Evolutionary conservation across 2,888 invertebrate genomes (phyloP), one percentile per base, ranked within the genome.

Genomic region (Norana najaformis): DNA sequence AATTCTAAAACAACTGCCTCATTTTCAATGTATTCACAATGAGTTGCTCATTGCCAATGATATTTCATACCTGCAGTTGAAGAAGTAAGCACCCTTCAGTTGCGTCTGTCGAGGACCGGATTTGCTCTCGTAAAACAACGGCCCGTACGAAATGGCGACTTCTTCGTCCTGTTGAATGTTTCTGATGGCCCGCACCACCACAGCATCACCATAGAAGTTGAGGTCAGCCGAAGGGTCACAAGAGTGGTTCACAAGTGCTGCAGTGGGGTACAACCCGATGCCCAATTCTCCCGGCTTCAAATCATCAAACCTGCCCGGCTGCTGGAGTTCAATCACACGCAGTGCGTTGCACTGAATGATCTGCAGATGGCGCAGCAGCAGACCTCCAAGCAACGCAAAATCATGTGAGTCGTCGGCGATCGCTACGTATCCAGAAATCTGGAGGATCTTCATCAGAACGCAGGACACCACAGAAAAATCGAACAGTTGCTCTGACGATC

Each of bases 231-330:
- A 97, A 13, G 97, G 97, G 92, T 97, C 96, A 94, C 98, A 98
- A 0, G 98, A 97, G 95, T 98, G 98, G 95, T 98, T 98, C 96
- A 98, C 97, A 95, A 98, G 96, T 93, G 97, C 97, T 0, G 97
- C 96, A 1, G 97, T 96, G 0, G 98, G 97, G 94, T 97, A 98
- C 93, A 98, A 97, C 0, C 97, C 98, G 4, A 97, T 97, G 0
- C 97, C 98, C 90, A 96, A 95, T 92, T 96, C 95, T 35, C 94
- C 94, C 92, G 96, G 95, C 69, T 93, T 91, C 53, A 69, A 11
- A 89, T 91, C 91, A 2, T 94, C 93, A 34, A 94, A 92, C 83
- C 93, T 94, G n/a, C 92, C 91, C 69, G 92, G 91, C 38, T 93
- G 92, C 14, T 92, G 92, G 39, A 95, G 91, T 91, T 96, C 96